Conservation (phyloP, 2,797 vertebrate genomes). For the Menidia menidia region DNA sequence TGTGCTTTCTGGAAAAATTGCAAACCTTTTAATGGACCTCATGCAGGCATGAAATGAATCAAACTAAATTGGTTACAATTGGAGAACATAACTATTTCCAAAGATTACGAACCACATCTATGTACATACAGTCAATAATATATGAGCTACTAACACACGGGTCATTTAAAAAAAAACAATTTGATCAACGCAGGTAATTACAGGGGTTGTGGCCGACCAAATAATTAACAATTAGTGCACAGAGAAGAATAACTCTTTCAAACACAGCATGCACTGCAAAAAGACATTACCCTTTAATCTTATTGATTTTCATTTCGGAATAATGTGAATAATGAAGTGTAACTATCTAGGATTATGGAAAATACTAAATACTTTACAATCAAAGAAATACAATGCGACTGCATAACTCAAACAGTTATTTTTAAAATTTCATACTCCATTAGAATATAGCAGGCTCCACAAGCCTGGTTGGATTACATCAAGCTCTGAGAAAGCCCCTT, state of each 20-base stretch:
- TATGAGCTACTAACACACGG: background rate
- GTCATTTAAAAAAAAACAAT: background rate
- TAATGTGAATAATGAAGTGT: slow-evolving; percentile 3
- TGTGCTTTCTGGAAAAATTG: slow-evolving; percentile 12
- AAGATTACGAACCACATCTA: background rate
- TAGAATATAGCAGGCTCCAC: background rate
- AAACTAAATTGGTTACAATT: background rate
- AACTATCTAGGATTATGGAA: background rate
- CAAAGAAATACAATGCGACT: slow-evolving; percentile 16
- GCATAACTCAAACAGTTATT: background rate
- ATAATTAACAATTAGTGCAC: background rate
- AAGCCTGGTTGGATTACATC: background rate
- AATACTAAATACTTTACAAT: slow-evolving; percentile 7
- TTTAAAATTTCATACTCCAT: background rate
- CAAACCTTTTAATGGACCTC: background rate
- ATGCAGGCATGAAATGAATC: background rate
- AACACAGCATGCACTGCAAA: slow-evolving; percentile 2
- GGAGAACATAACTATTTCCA: background rate
- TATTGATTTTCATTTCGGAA: background rate
- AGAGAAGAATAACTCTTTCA: background rate
- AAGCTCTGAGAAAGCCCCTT: too few species aligned
- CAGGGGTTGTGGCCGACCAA: background rate
- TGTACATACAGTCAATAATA: background rate
- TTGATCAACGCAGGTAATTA: slow-evolving; percentile 5
- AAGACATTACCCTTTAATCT: background rate